Conservation (phyloP, 2,113 vertebrate species). For the Astatotilapia flaviijosephi region DNA sequence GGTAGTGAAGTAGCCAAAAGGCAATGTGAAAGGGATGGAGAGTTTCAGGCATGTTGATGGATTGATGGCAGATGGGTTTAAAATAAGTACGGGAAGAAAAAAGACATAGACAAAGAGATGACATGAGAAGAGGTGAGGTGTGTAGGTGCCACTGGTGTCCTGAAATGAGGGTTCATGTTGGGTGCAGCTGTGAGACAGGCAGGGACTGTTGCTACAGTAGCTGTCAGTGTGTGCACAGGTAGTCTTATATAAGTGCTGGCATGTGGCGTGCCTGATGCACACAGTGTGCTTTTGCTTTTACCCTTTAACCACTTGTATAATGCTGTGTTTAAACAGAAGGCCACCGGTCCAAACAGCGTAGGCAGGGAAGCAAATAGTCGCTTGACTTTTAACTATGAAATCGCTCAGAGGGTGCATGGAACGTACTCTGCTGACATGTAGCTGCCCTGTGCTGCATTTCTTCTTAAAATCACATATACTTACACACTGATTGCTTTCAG, state of each 20-base stretch:
- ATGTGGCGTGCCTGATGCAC: constrained; percentile 14
- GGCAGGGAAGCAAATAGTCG: constrained; percentile 29
- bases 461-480: background rate
- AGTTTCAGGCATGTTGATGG: background rate
- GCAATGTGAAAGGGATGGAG: background rate
- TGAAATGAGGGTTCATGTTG: background rate
- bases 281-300: constrained; percentile 30
- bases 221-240: constrained; percentile 33
- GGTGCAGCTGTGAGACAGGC: background rate
- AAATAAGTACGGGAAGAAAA: background rate
- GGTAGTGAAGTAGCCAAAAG: background rate
- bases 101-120: background rate
- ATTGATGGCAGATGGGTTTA: background rate
- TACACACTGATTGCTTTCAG: background rate
- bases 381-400: constrained; percentile 10
- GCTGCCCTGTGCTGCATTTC: background rate
- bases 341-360: constrained; percentile 12
- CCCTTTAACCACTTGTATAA: constrained; percentile 55
- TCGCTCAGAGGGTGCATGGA: background rate
- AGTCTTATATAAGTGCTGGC: constrained; percentile 49
- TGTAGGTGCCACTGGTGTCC: background rate
- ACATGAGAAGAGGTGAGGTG: background rate
- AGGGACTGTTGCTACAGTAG: background rate
- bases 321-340: constrained; percentile 33
- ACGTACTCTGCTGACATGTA: background rate